These are phyloP conservation scores for Xenops minutus DNA, from an alignment of 2,797 vertebrate species.

Conservation along the genomic window DNA sequence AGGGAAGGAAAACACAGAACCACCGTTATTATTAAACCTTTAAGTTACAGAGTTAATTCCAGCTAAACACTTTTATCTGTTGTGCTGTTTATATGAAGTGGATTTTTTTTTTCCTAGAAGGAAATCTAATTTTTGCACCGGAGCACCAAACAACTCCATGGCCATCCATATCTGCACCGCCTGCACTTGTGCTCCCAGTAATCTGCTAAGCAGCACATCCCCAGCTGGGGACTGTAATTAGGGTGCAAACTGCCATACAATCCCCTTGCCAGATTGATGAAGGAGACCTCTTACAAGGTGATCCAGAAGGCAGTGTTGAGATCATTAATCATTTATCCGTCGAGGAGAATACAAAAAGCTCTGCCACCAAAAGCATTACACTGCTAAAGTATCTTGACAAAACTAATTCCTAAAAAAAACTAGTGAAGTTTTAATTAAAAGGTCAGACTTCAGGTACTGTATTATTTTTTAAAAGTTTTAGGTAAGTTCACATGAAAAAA, in stretches of 20 bases:
- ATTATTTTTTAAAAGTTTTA: not conserved
- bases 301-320: conserved; percentile 55
- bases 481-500: not conserved
- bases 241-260: conserved; percentile 58
- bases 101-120: conserved; percentile 1
- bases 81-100: conserved; percentile 30
- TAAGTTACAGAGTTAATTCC: conserved; percentile 51
- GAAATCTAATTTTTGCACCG: conserved; percentile 27
- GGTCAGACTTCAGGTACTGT: not conserved
- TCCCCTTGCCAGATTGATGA: conserved; percentile 62
- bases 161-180: not conserved
- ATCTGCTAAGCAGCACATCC: conserved; percentile 59
- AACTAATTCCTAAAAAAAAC: not conserved
- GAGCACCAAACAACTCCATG: not conserved
- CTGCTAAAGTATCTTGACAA: not conserved
- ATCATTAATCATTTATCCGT: conserved; percentile 50
- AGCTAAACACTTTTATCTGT: conserved; percentile 41
- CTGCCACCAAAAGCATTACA: not conserved
- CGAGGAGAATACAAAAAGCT: conserved; percentile 39
- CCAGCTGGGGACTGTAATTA: conserved; percentile 66
- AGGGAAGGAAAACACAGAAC: not conserved
- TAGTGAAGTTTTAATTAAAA: conserved; percentile 19
- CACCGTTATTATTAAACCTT: conserved; percentile 54
- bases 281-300: conserved; percentile 62
- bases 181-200: conserved; percentile 42